Percentiles rank a stretch among this genome's conserved stretches.
phyloP scores from a whole-genome alignment of 2,113 vertebrate species.

The Bujurquina vittata region DNA sequence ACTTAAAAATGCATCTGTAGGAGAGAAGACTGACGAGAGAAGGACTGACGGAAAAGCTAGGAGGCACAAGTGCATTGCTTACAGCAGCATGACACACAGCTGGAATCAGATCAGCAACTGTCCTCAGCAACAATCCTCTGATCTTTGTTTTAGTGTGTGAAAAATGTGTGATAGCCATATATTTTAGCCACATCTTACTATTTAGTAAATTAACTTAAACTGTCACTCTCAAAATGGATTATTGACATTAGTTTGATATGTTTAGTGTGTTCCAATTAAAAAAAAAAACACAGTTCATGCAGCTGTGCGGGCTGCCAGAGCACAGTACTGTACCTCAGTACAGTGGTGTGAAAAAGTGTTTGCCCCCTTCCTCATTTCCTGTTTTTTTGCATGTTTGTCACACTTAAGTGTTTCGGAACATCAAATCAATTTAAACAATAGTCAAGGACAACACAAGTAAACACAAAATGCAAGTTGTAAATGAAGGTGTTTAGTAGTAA shows the following conservation, averaged over 20 bases:
- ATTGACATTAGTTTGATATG: not conserved
- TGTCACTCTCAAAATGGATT: not conserved
- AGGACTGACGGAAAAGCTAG: not conserved
- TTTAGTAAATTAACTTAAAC: not conserved
- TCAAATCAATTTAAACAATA: too few relatives aligned
- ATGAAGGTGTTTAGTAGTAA: too few relatives aligned
- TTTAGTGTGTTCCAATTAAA: not conserved
- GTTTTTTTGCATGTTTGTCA: too few relatives aligned
- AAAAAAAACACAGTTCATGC: not conserved
- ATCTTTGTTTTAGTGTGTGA: not conserved
- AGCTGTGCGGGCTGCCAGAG: not conserved
- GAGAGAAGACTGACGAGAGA: not conserved
- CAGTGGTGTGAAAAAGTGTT: too few relatives aligned
- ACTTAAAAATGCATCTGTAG: not conserved
- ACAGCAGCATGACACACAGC: not conserved
- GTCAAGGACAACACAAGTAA: too few relatives aligned
- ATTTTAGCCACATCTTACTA: not conserved
- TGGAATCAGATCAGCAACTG: not conserved
- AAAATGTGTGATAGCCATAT: not conserved
- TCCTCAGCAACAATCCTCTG: not conserved
- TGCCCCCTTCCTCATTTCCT: too few relatives aligned
- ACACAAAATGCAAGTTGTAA: too few relatives aligned
- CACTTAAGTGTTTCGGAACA: too few relatives aligned
- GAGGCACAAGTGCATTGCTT: not conserved
- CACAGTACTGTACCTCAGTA: too few relatives aligned